Evolutionary conservation across 2,113 vertebrate genomes (phyloP).

Genomic region (Channa argus): DNA sequence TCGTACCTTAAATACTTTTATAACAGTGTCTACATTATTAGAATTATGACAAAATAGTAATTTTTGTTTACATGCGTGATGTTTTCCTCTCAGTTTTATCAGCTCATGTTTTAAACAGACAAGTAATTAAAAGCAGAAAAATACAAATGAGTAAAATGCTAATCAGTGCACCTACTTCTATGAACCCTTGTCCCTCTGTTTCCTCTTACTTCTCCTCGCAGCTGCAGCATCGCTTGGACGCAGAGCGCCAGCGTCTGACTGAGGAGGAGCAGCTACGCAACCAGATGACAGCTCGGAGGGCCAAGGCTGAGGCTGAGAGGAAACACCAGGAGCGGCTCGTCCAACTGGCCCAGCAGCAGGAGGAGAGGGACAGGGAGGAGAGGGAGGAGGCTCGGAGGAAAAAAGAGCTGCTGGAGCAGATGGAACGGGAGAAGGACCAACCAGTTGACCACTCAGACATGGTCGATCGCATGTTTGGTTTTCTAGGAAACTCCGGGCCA

Average conservation of each 20-base stretch:
- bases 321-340: slow-evolving; percentile 94
- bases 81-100: slow-evolving; percentile 7
- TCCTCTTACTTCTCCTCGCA: slow-evolving; percentile 55
- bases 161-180: slow-evolving; percentile 22
- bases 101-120: slow-evolving; percentile 5
- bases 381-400: slow-evolving; percentile 91
- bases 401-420: slow-evolving; percentile 94
- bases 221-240: slow-evolving; percentile 90
- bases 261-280: slow-evolving; percentile 93
- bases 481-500: slow-evolving; percentile 89
- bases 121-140: background rate
- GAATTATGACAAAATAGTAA: background rate
- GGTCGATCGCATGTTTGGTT: slow-evolving; percentile 99
- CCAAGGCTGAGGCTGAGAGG: slow-evolving; percentile 94
- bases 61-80: background rate
- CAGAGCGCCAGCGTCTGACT: slow-evolving; percentile 89
- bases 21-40: background rate
- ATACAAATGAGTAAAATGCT: background rate
- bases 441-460: slow-evolving; percentile 97
- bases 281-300: slow-evolving; percentile 96
- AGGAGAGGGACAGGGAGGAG: slow-evolving; percentile 89
- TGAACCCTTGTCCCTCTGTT: slow-evolving; percentile 31
- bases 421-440: slow-evolving; percentile 92
- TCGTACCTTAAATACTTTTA: too few relatives aligned
- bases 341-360: slow-evolving; percentile 90